Conservation (phyloP, 1,140 invertebrate genomes). For the Lepidurus couesii region DNA sequence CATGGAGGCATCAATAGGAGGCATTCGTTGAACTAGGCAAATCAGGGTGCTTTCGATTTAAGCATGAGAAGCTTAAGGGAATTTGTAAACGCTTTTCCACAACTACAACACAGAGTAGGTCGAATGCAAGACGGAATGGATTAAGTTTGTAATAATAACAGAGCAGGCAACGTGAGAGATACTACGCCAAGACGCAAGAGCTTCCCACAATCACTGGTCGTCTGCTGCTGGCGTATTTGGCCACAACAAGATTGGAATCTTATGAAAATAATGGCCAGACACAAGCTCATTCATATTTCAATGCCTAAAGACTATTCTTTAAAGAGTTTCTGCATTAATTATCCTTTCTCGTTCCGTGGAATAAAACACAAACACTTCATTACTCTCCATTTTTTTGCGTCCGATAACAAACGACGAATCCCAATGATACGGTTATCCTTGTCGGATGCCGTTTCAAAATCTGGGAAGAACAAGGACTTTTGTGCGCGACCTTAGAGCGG, state of each 20-base stretch:
- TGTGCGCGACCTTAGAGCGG: too few species aligned
- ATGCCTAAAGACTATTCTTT: neutral
- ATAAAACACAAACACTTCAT: slow-evolving; percentile 10
- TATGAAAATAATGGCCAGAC: neutral
- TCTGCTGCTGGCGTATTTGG: neutral
- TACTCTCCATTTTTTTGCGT: slow-evolving; percentile 19
- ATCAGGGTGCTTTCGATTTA: slow-evolving; percentile 38
- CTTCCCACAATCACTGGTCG: neutral
- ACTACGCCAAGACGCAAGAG: slow-evolving; percentile 29
- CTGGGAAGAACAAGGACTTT: too few species aligned
- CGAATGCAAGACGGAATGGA: neutral
- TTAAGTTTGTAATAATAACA: slow-evolving; percentile 1
- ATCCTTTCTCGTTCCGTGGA: slow-evolving; percentile 3
- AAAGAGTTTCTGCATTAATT: neutral
- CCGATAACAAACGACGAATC: slow-evolving; percentile 5
- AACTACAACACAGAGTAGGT: neutral
- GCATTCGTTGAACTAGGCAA: slow-evolving; percentile 43
- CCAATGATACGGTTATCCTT: too few species aligned
- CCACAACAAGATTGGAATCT: neutral
- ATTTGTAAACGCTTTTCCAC: neutral
- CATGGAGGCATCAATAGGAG: slow-evolving; percentile 44
- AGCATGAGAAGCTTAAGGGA: slow-evolving; percentile 26
- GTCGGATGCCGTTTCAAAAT: too few species aligned
- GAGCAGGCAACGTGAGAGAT: slow-evolving; percentile 10
- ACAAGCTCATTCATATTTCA: neutral